Evolutionary conservation across 2,888 invertebrate species (phyloP).

Genomic region (Cabera pusaria): DNA sequence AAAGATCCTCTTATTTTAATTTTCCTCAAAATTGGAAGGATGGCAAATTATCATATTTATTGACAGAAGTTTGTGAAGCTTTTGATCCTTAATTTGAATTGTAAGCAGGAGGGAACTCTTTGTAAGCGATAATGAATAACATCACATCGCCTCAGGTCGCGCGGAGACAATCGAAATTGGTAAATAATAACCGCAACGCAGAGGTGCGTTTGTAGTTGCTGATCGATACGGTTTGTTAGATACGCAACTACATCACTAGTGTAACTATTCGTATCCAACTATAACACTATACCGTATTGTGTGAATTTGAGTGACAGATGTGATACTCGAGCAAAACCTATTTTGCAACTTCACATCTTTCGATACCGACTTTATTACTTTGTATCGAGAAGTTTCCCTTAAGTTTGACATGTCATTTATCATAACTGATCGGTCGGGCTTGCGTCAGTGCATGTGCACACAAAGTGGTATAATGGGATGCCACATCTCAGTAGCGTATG

Average conservation of each 20-base stretch:
- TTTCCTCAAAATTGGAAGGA: too few species aligned
- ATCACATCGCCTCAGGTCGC: too few species aligned
- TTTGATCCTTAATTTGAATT: conserved; percentile 38
- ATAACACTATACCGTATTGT: too few species aligned
- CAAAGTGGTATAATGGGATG: conserved; percentile 10
- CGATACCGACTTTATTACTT: conserved; percentile 7
- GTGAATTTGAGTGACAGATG: conserved; percentile 2
- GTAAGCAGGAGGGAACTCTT: conserved; percentile 45
- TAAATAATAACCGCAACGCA: conserved; percentile 48
- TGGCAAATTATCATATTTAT: conserved; percentile 43
- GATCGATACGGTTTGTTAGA: conserved; percentile 35
- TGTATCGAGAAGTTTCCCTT: conserved; percentile 13
- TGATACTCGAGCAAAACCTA: conserved; percentile 1
- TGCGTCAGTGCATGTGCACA: conserved; percentile 26
- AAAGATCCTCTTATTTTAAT: too few species aligned
- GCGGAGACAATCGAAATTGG: too few species aligned
- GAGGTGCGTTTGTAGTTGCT: conserved; percentile 56
- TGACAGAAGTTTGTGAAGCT: conserved; percentile 31
- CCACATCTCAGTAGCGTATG: conserved; percentile 5
- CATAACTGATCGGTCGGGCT: conserved; percentile 24
- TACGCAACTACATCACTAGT: conserved; percentile 23
- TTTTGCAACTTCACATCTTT: conserved; percentile 6
- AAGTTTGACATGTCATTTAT: conserved; percentile 21
- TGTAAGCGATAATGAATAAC: too few species aligned
- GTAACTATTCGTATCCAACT: too few species aligned